Evolutionary conservation across 2,888 invertebrate genomes (phyloP).

Genomic region (Sarcophaga carnaria): DNA sequence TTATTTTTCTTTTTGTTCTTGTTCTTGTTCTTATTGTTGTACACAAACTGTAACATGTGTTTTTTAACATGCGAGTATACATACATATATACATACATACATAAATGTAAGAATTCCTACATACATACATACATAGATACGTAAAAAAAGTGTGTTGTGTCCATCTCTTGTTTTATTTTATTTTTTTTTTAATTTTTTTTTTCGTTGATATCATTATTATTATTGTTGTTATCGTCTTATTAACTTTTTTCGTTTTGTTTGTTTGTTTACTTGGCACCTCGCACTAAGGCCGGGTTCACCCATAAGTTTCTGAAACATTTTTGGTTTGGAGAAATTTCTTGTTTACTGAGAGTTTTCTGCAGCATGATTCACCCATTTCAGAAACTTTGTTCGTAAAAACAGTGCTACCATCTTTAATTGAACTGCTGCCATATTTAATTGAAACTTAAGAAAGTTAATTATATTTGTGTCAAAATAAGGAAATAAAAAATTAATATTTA

Average conservation of each 20-base stretch:
- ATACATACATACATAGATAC: background rate
- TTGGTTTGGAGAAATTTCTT: too few species aligned
- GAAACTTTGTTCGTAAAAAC: too few species aligned
- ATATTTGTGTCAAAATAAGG: too few species aligned
- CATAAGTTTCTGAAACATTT: too few species aligned
- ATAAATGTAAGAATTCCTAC: background rate
- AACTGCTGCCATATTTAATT: too few species aligned
- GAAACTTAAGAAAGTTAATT: too few species aligned
- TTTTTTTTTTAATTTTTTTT: slow-evolving; percentile 5
- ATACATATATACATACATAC: background rate
- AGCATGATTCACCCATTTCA: too few species aligned
- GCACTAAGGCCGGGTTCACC: too few species aligned
- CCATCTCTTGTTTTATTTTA: background rate
- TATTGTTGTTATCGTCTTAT: slow-evolving; percentile 34
- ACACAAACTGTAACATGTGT: slow-evolving; percentile 16
- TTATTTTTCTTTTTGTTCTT: slow-evolving; percentile 7
- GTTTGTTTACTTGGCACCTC: slow-evolving; percentile 63
- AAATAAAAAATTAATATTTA: too few species aligned
- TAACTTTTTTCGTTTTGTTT: slow-evolving; percentile 48
- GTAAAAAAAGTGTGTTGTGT: background rate
- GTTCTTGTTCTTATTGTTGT: background rate
- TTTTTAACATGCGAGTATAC: background rate
- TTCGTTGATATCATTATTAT: slow-evolving; percentile 6
- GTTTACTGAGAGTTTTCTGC: too few species aligned
- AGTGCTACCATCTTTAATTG: too few species aligned